phyloP scores from a whole-genome alignment of 2,888 invertebrate genomes.

The Pseudoips prasinana region DNA sequence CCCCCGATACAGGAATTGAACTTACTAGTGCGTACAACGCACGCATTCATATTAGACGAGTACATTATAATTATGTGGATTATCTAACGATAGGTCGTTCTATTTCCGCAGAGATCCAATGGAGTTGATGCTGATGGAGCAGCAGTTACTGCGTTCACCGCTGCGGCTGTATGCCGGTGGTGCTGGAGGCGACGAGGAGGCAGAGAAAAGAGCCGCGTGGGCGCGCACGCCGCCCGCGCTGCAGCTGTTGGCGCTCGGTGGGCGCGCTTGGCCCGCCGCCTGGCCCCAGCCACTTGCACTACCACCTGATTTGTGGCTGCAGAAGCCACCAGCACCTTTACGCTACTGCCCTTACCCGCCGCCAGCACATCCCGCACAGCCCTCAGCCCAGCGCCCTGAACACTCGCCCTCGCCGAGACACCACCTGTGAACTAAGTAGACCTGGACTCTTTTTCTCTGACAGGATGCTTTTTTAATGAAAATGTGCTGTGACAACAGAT shows the following conservation, averaged over 20 bases:
- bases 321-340: conserved; percentile 87
- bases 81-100: conserved; percentile 3
- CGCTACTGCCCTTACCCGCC: conserved; percentile 85
- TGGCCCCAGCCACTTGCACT: conserved; percentile 92
- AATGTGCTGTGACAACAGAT: conserved; percentile 50
- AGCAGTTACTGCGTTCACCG: conserved; percentile 86
- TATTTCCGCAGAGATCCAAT: conserved; percentile 86
- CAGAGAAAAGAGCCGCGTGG: conserved; percentile 81
- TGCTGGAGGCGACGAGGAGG: conserved; percentile 81
- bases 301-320: conserved; percentile 96
- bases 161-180: conserved; percentile 85
- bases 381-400: conserved; percentile 47
- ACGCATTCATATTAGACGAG: too few relatives aligned
- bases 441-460: conserved; percentile 15
- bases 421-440: conserved; percentile 56
- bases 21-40: too few relatives aligned
- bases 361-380: conserved; percentile 54
- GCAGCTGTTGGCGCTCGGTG: conserved; percentile 79
- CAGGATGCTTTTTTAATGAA: conserved; percentile 16
- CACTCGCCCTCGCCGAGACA: conserved; percentile 66
- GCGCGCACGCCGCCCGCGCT: conserved; percentile 72
- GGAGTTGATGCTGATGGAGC: conserved; percentile 90
- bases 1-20: too few relatives aligned
- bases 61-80: too few relatives aligned
- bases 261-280: conserved; percentile 92